phyloP scores from a whole-genome alignment of 2,888 invertebrate species.

The Melinaea menophilus region DNA sequence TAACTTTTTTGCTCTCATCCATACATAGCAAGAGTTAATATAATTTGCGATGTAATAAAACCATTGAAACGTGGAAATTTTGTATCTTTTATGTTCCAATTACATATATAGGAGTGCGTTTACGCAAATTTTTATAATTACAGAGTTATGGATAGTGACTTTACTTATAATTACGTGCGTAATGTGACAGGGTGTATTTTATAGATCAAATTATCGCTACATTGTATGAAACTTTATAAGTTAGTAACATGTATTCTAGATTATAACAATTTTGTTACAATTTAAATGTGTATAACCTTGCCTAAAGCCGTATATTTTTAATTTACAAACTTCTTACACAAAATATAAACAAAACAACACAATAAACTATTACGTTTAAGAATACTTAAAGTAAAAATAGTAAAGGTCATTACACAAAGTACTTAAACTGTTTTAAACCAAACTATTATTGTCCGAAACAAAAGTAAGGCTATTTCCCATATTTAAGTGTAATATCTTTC shows the following conservation, averaged over 20 bases:
- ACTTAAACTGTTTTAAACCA: conserved; percentile 26
- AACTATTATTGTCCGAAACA: conserved; percentile 26
- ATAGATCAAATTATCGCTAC: background rate
- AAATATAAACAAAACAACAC: no score
- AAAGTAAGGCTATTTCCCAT: conserved; percentile 47
- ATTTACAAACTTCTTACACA: no score
- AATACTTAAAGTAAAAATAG: conserved; percentile 5
- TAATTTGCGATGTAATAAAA: conserved; percentile 10
- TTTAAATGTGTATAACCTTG: no score
- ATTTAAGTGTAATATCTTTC: conserved; percentile 55
- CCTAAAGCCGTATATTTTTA: no score
- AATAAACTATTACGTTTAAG: background rate
- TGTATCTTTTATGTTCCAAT: background rate
- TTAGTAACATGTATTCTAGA: no score
- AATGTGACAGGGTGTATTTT: background rate
- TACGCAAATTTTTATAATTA: background rate
- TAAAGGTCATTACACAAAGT: conserved; percentile 18
- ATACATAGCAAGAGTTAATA: conserved; percentile 12
- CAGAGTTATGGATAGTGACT: background rate
- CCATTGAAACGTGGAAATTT: conserved; percentile 15
- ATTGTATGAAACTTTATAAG: background rate
- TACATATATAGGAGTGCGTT: background rate
- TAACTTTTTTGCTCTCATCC: conserved; percentile 22
- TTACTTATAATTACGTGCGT: background rate
- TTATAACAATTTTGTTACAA: no score